phyloP scores from a whole-genome alignment of 2,113 vertebrate species.

The Orientallactaga bullata region DNA sequence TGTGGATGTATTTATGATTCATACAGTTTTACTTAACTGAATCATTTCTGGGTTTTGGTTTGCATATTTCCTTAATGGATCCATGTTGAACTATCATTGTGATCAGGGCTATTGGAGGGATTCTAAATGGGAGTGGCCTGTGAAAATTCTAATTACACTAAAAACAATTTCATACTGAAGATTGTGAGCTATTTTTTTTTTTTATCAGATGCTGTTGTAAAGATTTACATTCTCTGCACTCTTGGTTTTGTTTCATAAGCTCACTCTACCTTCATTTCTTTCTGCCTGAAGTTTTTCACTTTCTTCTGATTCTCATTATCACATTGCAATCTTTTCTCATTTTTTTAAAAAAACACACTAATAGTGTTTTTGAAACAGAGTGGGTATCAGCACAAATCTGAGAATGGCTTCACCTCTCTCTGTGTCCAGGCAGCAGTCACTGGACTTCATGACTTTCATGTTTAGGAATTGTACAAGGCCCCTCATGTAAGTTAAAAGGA shows the following conservation, averaged over 20 bases:
- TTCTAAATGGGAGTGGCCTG: neutral
- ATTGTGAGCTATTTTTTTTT: neutral
- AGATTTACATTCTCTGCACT: neutral
- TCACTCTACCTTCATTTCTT: neutral
- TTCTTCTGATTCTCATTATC: neutral
- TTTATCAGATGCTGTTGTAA: slow-evolving; percentile 5
- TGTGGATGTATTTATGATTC: neutral
- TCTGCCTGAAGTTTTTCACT: neutral
- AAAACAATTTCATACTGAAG: neutral
- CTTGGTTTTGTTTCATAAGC: neutral
- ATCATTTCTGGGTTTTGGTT: neutral
- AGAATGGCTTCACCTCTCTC: neutral
- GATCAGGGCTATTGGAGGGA: neutral
- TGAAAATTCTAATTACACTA: slow-evolving; percentile 26
- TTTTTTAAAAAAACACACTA: neutral
- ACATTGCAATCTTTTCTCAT: neutral
- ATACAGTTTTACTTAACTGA: neutral
- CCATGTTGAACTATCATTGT: neutral
- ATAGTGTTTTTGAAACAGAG: neutral
- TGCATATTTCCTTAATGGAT: neutral
- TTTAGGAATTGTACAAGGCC: neutral
- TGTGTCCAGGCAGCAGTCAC: neutral
- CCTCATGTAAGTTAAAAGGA: neutral
- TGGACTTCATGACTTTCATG: neutral
- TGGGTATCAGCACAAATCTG: neutral